phyloP scores from a whole-genome alignment of 2,888 invertebrate genomes.

The Hartigia nigra region DNA sequence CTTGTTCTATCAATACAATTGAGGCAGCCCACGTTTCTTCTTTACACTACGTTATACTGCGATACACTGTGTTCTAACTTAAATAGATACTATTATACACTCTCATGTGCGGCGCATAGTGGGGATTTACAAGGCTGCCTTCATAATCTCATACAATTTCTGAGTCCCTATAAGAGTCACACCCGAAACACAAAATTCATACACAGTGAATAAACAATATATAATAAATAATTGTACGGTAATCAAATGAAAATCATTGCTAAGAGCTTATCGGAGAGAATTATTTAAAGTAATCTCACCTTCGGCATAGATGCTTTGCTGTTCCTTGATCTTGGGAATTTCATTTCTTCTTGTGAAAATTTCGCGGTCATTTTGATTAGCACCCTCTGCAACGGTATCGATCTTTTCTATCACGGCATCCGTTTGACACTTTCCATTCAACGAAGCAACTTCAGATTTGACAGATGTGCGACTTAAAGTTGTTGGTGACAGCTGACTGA shows the following conservation, averaged over 20 bases:
- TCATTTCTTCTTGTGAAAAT: slow-evolving; percentile 4
- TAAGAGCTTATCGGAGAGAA: neutral
- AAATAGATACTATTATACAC: neutral
- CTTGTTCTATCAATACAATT: neutral
- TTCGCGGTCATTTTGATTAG: neutral
- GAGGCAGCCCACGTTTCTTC: neutral
- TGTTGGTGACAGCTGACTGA: slow-evolving; percentile 53
- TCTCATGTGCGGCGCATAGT: slow-evolving; percentile 2
- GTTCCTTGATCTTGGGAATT: slow-evolving; percentile 33
- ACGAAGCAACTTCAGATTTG: slow-evolving; percentile 52
- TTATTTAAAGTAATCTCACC: slow-evolving; percentile 35
- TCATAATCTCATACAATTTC: slow-evolving; percentile 5
- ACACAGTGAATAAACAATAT: neutral
- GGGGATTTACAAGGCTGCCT: slow-evolving; percentile 32
- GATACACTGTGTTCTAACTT: neutral
- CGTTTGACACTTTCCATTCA: slow-evolving; percentile 48
- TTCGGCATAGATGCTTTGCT: slow-evolving; percentile 39
- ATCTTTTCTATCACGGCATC: slow-evolving; percentile 42
- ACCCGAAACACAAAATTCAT: neutral
- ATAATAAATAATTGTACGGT: neutral
- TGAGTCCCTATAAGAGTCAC: neutral
- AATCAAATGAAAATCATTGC: neutral
- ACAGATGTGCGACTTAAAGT: slow-evolving; percentile 51
- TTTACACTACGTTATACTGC: neutral
- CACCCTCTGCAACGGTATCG: slow-evolving; percentile 10